A percentile compares a stretch with the other conserved stretches of the same genome.
Evolutionary conservation across 1,140 invertebrate species (phyloP).

Genomic region (Eumaeus atala): DNA sequence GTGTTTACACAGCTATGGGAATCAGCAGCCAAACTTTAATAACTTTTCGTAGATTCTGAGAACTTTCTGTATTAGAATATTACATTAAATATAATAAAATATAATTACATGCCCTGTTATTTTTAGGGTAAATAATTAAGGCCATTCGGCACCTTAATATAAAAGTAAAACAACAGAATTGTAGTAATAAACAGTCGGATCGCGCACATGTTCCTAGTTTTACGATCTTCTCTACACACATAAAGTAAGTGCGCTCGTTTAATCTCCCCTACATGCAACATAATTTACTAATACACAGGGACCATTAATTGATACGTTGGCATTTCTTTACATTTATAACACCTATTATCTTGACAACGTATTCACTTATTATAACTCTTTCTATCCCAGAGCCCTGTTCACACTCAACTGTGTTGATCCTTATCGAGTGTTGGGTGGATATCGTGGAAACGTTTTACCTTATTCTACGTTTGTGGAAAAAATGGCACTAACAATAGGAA

Average conservation of each 20-base stretch:
- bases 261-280: constrained; percentile 15
- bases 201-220: constrained; percentile 15
- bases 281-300: constrained; percentile 16
- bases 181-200: constrained; percentile 18
- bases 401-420: too few species aligned
- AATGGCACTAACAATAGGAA: too few species aligned
- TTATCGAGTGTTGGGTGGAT: too few species aligned
- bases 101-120: too few species aligned
- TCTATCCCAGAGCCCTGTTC: too few species aligned
- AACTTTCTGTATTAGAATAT: too few species aligned
- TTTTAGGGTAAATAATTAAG: neutral
- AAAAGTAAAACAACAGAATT: constrained; percentile 9
- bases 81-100: too few species aligned
- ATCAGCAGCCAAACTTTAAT: too few species aligned
- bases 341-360: constrained; percentile 14
- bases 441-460: too few species aligned
- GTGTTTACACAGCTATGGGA: too few species aligned
- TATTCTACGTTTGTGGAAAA: too few species aligned
- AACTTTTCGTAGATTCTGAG: too few species aligned
- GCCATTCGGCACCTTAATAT: constrained; percentile 4
- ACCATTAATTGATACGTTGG: constrained; percentile 17
- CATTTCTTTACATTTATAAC: constrained; percentile 17
- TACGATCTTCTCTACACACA: constrained; percentile 13
- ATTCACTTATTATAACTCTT: constrained; percentile 1
- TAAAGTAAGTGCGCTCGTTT: constrained; percentile 13